These are phyloP conservation scores for Zosterops pallidus DNA, from an alignment of 2,113 vertebrate species.

Conservation along the genomic window DNA sequence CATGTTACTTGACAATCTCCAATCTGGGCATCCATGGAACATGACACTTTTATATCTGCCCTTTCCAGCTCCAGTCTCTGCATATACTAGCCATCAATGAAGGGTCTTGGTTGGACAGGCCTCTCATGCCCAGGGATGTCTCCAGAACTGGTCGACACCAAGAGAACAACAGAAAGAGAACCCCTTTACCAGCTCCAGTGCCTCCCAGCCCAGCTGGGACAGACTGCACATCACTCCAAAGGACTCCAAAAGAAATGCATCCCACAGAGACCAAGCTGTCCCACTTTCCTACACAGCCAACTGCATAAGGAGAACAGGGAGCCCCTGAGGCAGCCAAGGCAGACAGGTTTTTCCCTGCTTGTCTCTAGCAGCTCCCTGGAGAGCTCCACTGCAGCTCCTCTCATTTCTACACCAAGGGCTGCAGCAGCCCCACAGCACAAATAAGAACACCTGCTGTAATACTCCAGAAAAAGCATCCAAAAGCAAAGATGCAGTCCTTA, in stretches of 20 bases:
- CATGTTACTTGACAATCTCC: neutral
- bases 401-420: neutral
- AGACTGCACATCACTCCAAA: neutral
- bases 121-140: neutral
- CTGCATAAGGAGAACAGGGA: neutral
- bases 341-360: neutral
- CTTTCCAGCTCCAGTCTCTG: neutral
- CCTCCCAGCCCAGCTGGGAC: neutral
- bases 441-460: neutral
- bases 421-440: neutral
- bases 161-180: neutral
- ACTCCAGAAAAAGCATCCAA: neutral
- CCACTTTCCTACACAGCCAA: neutral
- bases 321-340: neutral
- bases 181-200: neutral
- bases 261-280: neutral
- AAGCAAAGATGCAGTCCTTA: neutral
- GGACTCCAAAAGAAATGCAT: neutral
- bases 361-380: neutral
- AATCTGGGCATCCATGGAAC: neutral
- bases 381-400: neutral
- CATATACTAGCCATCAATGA: rapidly evolving
- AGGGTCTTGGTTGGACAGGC: neutral
- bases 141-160: neutral
- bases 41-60: rapidly evolving